A percentile compares a stretch with the other conserved stretches of the same genome.
phyloP scores from a whole-genome alignment of 2,113 vertebrate species.

The Brachypteracias leptosomus region DNA sequence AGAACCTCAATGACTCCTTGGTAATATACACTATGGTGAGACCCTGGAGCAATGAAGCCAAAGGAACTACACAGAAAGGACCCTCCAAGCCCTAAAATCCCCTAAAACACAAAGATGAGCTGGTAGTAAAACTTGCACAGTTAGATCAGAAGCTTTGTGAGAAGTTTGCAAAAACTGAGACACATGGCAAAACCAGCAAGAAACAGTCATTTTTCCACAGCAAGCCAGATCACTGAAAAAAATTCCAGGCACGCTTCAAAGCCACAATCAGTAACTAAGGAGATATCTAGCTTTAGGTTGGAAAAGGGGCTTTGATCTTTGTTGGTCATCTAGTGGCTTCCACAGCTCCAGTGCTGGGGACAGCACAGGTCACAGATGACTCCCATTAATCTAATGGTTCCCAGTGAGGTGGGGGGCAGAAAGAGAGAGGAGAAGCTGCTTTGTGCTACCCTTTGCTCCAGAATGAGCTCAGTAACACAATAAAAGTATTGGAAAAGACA shows the following conservation, averaged over 20 bases:
- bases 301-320: neutral
- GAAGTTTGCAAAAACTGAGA: neutral
- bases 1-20: neutral
- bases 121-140: neutral
- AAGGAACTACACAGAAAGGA: neutral
- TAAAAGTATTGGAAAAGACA: neutral
- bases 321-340: neutral
- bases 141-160: neutral
- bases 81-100: neutral
- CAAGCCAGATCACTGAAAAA: neutral
- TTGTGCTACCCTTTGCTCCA: neutral
- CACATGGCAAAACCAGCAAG: neutral
- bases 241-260: neutral
- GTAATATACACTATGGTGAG: accelerated
- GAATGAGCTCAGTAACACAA: neutral
- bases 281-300: neutral
- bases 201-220: neutral
- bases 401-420: neutral
- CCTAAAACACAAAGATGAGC: neutral
- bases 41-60: neutral
- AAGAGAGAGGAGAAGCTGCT: neutral
- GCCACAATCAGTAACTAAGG: neutral
- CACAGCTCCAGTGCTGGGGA: neutral
- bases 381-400: neutral
- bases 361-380: neutral